Evolutionary conservation across 2,888 invertebrate species (phyloP), one percentile per base, ranked within the genome.

Genomic region (Sphaerophoria rueppellii): DNA sequence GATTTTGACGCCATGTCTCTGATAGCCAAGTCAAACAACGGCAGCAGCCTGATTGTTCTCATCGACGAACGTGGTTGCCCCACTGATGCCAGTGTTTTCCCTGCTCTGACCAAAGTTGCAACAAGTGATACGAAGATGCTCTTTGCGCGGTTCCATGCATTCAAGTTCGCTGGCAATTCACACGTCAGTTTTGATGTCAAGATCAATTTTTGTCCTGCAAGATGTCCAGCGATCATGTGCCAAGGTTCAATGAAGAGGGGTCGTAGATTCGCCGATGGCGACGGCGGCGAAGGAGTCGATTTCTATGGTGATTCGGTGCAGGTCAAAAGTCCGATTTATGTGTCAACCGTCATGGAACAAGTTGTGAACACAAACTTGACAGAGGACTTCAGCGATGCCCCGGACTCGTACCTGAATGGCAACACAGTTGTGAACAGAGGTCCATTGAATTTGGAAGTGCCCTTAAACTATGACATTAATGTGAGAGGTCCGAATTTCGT

Each of bases 81-180:
- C 0, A 95, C 95, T 0, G 96, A 97, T 88, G 89, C 90, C 34
- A 92, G 91, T 46, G 92, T 93, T 34, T 93, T 93, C 87, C 93
- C 93, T 1, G 90, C 91, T 0, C 88, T 93, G 54, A 90, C 90
- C 60, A 93, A 93, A 88, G 83, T 91, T 4, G 89, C 88, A 16
- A 90, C 89, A 0, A 88, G 89, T 2, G 88, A 89, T 4, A 89
- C 89, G 2, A 91, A 89, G 86, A 89, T 93, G 55, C 90, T 96
- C 16, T 91, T 93, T 0, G 93, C 94, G 4, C 93, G 93, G 24
- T 97, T 97, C 90, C 95, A 95, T 89, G 97, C 97, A 0, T 98
- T 98, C 91, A 96, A 97, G 86, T 98, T 98, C 91, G 95, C 96
- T 0, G 95, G 95, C 11, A 96, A 97, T n/a, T 95, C 96, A 40